phyloP scores from a whole-genome alignment of 2,113 vertebrate species.

The Triplophysa tibetana region DNA sequence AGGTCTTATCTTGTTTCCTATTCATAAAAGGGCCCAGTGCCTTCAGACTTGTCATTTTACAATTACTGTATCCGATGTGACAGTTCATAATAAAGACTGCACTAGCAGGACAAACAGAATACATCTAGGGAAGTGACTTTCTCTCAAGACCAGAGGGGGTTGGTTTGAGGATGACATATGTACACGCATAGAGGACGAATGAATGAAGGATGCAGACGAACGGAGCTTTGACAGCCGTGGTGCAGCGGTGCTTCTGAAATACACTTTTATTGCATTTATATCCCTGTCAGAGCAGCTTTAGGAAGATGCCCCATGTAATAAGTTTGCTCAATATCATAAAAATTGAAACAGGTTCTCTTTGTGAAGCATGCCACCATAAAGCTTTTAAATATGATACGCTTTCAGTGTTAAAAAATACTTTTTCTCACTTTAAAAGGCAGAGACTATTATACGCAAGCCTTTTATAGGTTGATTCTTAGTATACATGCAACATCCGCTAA shows the following conservation, averaged over 20 bases:
- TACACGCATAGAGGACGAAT: neutral
- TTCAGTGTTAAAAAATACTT: neutral
- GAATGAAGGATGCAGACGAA: constrained; percentile 48
- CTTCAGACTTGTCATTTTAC: constrained; percentile 22
- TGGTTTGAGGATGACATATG: constrained; percentile 23
- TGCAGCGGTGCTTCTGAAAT: constrained; percentile 41
- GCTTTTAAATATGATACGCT: neutral
- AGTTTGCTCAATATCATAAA: constrained; percentile 19
- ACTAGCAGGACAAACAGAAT: constrained; percentile 39
- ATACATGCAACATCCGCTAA: too few species aligned
- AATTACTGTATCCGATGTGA: constrained; percentile 33
- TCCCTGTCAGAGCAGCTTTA: constrained; percentile 39
- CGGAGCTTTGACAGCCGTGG: constrained; percentile 17
- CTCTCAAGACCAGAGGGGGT: constrained; percentile 19
- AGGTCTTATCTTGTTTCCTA: too few species aligned
- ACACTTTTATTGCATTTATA: constrained; percentile 50
- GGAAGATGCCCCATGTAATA: constrained; percentile 16
- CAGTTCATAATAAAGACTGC: constrained; percentile 40
- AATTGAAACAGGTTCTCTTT: constrained; percentile 23
- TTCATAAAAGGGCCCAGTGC: neutral
- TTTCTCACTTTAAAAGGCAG: neutral
- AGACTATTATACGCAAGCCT: too few species aligned
- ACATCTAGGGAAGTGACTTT: constrained; percentile 17
- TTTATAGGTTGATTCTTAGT: too few species aligned
- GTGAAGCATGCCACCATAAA: neutral